These are phyloP conservation scores for Channa maculata DNA, from an alignment of 2,113 vertebrate genomes.

Conservation along the genomic window DNA sequence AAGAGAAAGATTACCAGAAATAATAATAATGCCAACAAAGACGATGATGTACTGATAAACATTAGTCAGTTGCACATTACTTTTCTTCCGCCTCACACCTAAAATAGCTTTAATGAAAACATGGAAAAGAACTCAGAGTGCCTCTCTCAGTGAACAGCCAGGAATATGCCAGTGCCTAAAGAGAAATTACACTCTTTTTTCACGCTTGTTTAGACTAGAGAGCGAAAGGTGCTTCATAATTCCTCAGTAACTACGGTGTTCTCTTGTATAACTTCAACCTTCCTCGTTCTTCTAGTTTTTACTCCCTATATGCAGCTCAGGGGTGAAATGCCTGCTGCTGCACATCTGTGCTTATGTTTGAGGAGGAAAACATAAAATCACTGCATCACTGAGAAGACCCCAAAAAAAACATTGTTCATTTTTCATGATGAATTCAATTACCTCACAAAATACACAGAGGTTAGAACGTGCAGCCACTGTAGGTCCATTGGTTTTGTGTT, in stretches of 20 bases:
- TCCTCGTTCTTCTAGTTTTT: conserved; percentile 14
- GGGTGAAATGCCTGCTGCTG: conserved; percentile 1
- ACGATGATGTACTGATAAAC: conserved; percentile 4
- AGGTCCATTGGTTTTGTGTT: neutral
- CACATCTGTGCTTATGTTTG: conserved; percentile 40
- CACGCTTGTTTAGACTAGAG: conserved; percentile 58
- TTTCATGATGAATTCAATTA: conserved; percentile 26
- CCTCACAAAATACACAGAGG: conserved; percentile 1
- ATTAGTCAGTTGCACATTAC: conserved; percentile 15
- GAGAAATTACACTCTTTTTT: conserved; percentile 52
- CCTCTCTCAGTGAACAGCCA: conserved; percentile 25
- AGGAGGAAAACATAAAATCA: conserved; percentile 43
- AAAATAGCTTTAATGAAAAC: conserved; percentile 48
- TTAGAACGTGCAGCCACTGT: conserved; percentile 7
- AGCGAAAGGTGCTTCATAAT: conserved; percentile 42
- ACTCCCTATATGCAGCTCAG: neutral
- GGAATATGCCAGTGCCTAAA: conserved; percentile 52
- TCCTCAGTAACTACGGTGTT: conserved; percentile 42
- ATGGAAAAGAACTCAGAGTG: conserved; percentile 26
- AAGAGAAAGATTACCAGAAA: conserved; percentile 5
- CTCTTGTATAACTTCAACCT: conserved; percentile 35
- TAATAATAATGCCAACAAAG: conserved; percentile 6
- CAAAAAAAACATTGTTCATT: conserved; percentile 2
- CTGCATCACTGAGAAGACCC: neutral
- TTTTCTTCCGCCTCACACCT: conserved; percentile 19